A percentile compares a stretch with the other conserved stretches of the same genome.
Conservation (phyloP, 2,797 vertebrate genomes). For the Nannoperca australis region DNA sequence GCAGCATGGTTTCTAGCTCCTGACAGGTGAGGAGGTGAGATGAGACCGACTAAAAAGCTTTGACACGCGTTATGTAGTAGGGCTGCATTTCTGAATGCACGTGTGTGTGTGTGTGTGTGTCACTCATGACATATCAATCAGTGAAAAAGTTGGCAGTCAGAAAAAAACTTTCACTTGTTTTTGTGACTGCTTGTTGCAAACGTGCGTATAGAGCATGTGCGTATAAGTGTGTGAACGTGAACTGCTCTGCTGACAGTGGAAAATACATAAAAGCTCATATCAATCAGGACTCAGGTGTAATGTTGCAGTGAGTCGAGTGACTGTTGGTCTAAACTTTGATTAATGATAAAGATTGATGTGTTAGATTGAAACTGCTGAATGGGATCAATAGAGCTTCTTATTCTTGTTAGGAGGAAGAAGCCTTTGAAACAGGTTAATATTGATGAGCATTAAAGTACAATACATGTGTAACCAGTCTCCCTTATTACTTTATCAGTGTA, state of each 20-base stretch:
- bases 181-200: conserved; percentile 2
- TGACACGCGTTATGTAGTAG: conserved; percentile 7
- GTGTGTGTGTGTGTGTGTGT: background rate
- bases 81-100: conserved; percentile 14
- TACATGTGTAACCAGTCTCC: background rate
- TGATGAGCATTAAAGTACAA: background rate
- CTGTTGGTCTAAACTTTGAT: background rate
- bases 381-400: background rate
- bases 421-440: background rate
- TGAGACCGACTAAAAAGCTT: conserved; percentile 9
- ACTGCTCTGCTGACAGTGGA: background rate
- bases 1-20: conserved; percentile 40
- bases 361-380: background rate
- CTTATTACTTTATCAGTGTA: background rate
- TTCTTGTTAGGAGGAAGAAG: background rate
- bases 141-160: background rate
- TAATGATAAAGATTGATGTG: background rate
- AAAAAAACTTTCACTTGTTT: background rate
- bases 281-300: background rate
- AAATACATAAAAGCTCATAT: background rate
- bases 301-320: background rate
- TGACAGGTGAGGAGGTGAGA: conserved; percentile 39
- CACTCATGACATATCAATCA: background rate
- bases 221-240: background rate
- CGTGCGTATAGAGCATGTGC: background rate